These are phyloP conservation scores for Philantomba maxwellii DNA, from an alignment of 2,113 vertebrate genomes.

Conservation along the genomic window DNA sequence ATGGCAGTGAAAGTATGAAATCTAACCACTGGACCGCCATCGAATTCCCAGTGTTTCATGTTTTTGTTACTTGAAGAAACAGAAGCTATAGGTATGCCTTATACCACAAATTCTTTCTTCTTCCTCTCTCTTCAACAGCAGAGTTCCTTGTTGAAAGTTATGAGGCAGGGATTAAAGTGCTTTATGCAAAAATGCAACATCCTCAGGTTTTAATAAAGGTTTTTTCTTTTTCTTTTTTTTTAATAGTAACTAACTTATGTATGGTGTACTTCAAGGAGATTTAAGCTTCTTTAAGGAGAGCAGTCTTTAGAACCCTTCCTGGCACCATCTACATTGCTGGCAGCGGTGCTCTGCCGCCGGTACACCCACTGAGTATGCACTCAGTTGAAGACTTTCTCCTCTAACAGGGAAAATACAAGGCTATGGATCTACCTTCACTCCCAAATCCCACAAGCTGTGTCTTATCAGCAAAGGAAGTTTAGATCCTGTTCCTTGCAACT, in stretches of 20 bases:
- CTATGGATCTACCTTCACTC: neutral
- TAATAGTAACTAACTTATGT: neutral
- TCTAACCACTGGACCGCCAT: neutral
- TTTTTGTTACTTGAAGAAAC: neutral
- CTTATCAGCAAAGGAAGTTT: neutral
- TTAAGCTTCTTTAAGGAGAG: neutral
- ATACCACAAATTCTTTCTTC: neutral
- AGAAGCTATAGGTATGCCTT: neutral
- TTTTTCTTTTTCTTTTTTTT: neutral
- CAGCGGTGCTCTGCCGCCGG: accelerated
- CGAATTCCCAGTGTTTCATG: neutral
- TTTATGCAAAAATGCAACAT: neutral
- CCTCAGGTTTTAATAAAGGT: neutral
- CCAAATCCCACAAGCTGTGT: neutral
- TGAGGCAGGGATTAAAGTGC: neutral
- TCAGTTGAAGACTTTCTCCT: neutral
- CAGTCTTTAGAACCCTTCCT: neutral
- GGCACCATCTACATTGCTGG: accelerated
- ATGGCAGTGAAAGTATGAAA: neutral
- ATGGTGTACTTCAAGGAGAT: neutral
- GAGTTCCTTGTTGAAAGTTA: neutral
- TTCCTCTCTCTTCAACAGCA: neutral
- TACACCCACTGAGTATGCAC: accelerated
- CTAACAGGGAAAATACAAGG: neutral
- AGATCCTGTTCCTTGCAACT: neutral